Base-by-base conservation (phyloP, 2,797 vertebrate genomes). In the Gadopsis marmoratus region DNA sequence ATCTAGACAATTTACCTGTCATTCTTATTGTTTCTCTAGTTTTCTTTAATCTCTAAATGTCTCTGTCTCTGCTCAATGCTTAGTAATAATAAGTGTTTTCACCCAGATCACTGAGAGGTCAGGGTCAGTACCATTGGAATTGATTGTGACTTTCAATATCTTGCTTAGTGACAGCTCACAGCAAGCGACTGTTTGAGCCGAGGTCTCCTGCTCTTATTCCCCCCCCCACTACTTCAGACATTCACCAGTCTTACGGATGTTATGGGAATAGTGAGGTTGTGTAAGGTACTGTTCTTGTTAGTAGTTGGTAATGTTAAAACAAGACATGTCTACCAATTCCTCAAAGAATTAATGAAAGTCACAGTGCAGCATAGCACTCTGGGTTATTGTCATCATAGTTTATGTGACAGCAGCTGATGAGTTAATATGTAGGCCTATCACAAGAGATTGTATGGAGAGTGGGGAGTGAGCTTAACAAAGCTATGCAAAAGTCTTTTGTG, bases 371-470 rank as follows among this genome's bases (percentile, higher is more conserved):
- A 12, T 29, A 62, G 11, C 45, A 19, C 60, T 26, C n/a, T 39
- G 3, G 53, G 33, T 68, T 45, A n/a, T 63, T 72, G 26, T n/a
- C 11, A 45, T 71, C 21, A 54, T 55, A 29, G 41, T 65, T 74
- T 58, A 35, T 72, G 9, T 71, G 16, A 74, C 45, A 65, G 55
- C 23, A 62, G 43, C 50, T 67, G 50, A 75, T 86, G 26, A 76
- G 76, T 84, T 84, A 83, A 85, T 87, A 59, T 76, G 31, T 63
- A 75, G 79, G 71, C 43, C 16, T 76, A 59, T 86, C 65, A 60
- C 58, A 71, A 78, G 35, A 45, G 37, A 61, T 41, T 67, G 19
- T 71, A 72, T 76, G 37, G 53, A 43, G 56, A 70, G 37, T 60
- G 37, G 53, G 43, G 56, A 70, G 37, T 60, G 65, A 74, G 64